Evolutionary conservation across 2,888 invertebrate species (phyloP).

Genomic region (Synanthedon myopaeformis): DNA sequence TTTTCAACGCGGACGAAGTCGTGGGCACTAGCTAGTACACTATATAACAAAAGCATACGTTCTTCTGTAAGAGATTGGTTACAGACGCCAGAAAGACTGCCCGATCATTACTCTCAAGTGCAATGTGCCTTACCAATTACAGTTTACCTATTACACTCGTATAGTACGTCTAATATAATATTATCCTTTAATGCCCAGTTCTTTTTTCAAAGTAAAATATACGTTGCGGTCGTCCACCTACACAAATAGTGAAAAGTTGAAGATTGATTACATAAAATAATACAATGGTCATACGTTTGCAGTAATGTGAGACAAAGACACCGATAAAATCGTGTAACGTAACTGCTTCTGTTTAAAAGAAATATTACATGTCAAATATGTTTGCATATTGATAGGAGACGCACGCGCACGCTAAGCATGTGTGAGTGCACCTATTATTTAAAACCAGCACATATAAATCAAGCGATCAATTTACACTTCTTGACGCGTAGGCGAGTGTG

Average conservation of each 20-base stretch:
- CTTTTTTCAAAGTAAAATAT: constrained; percentile 1
- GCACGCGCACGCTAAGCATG: constrained; percentile 7
- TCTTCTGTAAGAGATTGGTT: no score
- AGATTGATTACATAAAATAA: constrained; percentile 11
- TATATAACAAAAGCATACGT: no score
- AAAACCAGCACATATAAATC: constrained; percentile 36
- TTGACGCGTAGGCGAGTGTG: constrained; percentile 28
- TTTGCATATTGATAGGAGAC: constrained; percentile 13
- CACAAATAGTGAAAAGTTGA: not conserved
- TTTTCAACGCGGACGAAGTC: no score
- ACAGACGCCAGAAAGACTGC: no score
- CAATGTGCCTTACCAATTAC: no score
- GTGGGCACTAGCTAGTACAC: no score
- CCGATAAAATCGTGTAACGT: constrained; percentile 15
- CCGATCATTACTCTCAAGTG: no score
- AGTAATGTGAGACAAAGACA: constrained; percentile 20
- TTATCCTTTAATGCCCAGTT: no score
- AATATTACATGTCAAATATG: constrained; percentile 15
- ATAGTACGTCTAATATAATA: no score
- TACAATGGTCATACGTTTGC: constrained; percentile 30
- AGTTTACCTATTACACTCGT: no score
- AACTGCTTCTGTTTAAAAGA: constrained; percentile 14
- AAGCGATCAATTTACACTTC: constrained; percentile 36
- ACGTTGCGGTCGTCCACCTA: not conserved
- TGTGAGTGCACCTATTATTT: constrained; percentile 26